Base-by-base conservation (phyloP, 2,113 vertebrate genomes). In the Paratilapia polleni region DNA sequence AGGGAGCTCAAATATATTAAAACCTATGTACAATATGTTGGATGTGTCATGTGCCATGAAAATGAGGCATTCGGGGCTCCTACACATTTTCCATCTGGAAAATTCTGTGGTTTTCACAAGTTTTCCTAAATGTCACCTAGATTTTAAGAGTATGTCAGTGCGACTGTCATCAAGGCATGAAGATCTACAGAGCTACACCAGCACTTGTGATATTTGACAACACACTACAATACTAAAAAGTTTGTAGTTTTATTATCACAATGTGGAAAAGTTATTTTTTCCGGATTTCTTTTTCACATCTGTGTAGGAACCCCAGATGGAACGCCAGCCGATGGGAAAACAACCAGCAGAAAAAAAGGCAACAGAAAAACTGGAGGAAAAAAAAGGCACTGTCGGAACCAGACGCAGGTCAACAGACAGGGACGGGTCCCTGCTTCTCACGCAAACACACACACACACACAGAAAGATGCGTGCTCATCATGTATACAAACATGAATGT, bases 311-410 rank as follows among this genome's bases (percentile, higher is more conserved):
- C 89, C 87, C 85, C 62, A 83, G 82, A 88, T 26, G 60, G 60
- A 61, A 82, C 26, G 58, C 79, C 82, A 62, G 86, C 75, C 26
- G 64, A 82, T 86, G 86, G 81, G 34, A 86, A 88, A 89, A 84
- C 63, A 84, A 90, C 78, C 78, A 82, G 87, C 81, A 78, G 75
- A 90, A 92, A 85, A 86, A 64, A 94, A 92, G 88, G 89, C 92
- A 94, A 94, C 91, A 82, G 83, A 95, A 91, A 93, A 87, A 70
- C 17, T 74, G 52, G 34, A 77, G 31, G 80, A 85, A 64, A 93
- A 68, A 96, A 97, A 97, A 98, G 97, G 97, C 97, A 98, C 97
- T 97, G 97, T 96, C 93, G 96, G 97, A 97, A 96, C 96, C 94
- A 93, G 89, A 96, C 96, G 85, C 83, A 68, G 88, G 81, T 82